These are phyloP conservation scores for Drosophila siamana DNA, from an alignment of 2,888 invertebrate genomes.

Conservation along the genomic window DNA sequence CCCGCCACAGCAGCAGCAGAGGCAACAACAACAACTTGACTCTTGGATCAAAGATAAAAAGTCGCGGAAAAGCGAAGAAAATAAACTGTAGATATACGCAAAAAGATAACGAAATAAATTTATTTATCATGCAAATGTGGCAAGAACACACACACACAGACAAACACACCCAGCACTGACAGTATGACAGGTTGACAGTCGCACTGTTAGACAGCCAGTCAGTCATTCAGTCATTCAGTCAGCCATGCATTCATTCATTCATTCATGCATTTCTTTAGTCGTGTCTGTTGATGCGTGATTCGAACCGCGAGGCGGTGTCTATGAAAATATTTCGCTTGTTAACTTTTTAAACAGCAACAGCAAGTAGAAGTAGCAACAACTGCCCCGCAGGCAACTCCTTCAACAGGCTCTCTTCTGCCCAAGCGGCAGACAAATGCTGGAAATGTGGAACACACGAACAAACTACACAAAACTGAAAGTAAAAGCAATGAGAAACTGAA, in stretches of 20 bases:
- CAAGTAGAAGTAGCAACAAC: slow-evolving; percentile 2
- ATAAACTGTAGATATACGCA: slow-evolving; percentile 38
- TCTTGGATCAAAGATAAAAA: slow-evolving; percentile 47
- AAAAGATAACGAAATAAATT: slow-evolving; percentile 59
- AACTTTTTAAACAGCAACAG: slow-evolving; percentile 61
- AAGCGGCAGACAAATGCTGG: slow-evolving; percentile 61
- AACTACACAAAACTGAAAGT: slow-evolving; percentile 58
- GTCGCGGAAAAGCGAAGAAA: slow-evolving; percentile 26
- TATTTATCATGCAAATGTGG: slow-evolving; percentile 74
- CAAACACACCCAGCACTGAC: no score
- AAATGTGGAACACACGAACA: slow-evolving; percentile 66
- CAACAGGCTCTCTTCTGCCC: background rate
- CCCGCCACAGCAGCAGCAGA: background rate
- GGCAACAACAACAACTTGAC: slow-evolving; percentile 20
- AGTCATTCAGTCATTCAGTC: slow-evolving; percentile 26
- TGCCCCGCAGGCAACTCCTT: slow-evolving; percentile 6
- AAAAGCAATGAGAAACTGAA: slow-evolving; percentile 63
- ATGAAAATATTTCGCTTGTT: slow-evolving; percentile 73
- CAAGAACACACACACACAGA: slow-evolving; percentile 29
- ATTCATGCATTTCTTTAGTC: slow-evolving; percentile 50
- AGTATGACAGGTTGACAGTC: slow-evolving; percentile 36
- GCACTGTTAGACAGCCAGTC: slow-evolving; percentile 17
- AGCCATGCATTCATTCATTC: slow-evolving; percentile 34
- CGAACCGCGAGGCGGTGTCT: slow-evolving; percentile 55
- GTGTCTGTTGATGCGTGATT: slow-evolving; percentile 63